Evolutionary conservation across 2,797 vertebrate species (phyloP).

Genomic region (Gymnoscopelus microlampas): DNA sequence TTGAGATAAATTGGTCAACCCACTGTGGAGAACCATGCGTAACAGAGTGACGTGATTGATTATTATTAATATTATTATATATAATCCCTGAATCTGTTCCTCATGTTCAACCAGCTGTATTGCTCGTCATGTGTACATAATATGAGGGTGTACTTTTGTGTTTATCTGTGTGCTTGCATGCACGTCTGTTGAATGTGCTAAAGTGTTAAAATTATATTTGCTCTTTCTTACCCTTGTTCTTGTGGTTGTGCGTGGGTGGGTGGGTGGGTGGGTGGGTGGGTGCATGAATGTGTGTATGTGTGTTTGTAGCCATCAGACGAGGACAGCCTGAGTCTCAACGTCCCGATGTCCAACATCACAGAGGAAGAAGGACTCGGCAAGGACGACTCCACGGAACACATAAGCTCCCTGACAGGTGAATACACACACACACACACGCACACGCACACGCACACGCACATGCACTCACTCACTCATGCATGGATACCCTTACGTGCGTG

Average conservation of each 20-base stretch:
- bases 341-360: constrained; percentile 91
- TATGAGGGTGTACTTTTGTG: too few relatives aligned
- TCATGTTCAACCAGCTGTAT: too few relatives aligned
- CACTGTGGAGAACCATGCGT: too few relatives aligned
- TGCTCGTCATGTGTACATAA: too few relatives aligned
- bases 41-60: too few relatives aligned
- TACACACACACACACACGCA: constrained; percentile 4
- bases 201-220: too few relatives aligned
- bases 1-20: too few relatives aligned
- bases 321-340: constrained; percentile 90
- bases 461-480: background rate
- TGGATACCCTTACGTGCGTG: too few relatives aligned
- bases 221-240: background rate
- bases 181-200: too few relatives aligned
- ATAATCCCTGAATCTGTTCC: too few relatives aligned
- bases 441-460: constrained; percentile 1
- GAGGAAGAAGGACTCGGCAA: constrained; percentile 89
- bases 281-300: background rate
- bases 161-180: too few relatives aligned
- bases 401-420: constrained; percentile 86
- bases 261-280: background rate
- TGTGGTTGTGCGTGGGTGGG: constrained; percentile 10
- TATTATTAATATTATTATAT: too few relatives aligned
- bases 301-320: constrained; percentile 90
- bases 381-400: constrained; percentile 86